These are phyloP conservation scores for Heliconius sara DNA, from an alignment of 2,888 invertebrate genomes.

Conservation along the genomic window DNA sequence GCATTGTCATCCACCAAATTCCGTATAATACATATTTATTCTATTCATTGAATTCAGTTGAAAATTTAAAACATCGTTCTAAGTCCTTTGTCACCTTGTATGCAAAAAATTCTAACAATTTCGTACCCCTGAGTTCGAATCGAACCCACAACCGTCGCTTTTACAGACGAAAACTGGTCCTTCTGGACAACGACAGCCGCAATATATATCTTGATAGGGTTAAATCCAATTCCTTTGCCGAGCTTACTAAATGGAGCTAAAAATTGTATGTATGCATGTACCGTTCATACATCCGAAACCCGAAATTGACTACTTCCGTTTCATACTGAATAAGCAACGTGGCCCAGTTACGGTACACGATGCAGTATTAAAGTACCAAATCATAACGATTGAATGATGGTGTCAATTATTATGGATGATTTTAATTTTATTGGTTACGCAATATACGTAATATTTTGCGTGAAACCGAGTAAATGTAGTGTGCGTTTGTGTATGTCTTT, in stretches of 20 bases:
- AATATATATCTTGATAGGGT: no score
- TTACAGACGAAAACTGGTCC: no score
- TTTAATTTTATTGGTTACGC: not conserved
- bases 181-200: no score
- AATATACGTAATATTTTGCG: not conserved
- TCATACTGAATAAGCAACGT: conserved; percentile 10
- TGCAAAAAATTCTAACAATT: no score
- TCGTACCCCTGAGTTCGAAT: no score
- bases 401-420: not conserved
- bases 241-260: not conserved
- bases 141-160: no score
- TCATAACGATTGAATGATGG: not conserved
- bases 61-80: no score
- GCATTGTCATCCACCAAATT: no score
- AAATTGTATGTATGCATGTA: not conserved
- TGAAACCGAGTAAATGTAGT: not conserved
- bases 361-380: not conserved
- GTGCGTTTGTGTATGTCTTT: not conserved
- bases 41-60: no score
- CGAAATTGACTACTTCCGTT: conserved; percentile 14
- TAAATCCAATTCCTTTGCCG: not conserved
- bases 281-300: not conserved
- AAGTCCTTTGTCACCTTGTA: no score
- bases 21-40: no score
- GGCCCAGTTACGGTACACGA: conserved; percentile 4